These are phyloP conservation scores for Amorpha juglandis DNA, from an alignment of 2,888 invertebrate genomes.

Conservation along the genomic window DNA sequence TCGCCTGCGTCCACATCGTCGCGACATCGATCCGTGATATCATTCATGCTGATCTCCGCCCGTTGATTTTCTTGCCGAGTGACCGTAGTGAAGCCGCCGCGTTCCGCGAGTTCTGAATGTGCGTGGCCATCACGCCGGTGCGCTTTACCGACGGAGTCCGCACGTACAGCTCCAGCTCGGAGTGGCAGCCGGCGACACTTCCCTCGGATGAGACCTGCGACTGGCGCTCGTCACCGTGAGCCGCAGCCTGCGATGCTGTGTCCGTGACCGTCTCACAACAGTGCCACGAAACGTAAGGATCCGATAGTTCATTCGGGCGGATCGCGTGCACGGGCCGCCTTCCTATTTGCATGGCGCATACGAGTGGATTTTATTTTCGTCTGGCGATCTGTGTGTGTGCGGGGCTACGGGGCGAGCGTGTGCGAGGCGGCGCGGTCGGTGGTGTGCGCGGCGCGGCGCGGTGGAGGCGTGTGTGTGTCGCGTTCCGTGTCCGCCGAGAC, in stretches of 20 bases:
- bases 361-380: constrained; percentile 84
- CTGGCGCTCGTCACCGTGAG: constrained; percentile 66
- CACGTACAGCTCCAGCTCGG: constrained; percentile 72
- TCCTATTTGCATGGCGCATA: constrained; percentile 84
- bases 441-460: constrained; percentile 47
- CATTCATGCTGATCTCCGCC: constrained; percentile 79
- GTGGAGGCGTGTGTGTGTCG: constrained; percentile 58
- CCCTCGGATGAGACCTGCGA: constrained; percentile 72
- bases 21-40: constrained; percentile 65
- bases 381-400: constrained; percentile 75
- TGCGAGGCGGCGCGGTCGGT: constrained; percentile 37
- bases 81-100: constrained; percentile 71
- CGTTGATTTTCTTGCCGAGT: constrained; percentile 78
- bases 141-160: constrained; percentile 74
- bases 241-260: constrained; percentile 80
- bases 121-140: constrained; percentile 72
- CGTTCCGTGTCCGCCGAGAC: constrained; percentile 68
- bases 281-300: constrained; percentile 84
- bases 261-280: constrained; percentile 81
- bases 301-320: constrained; percentile 73
- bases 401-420: constrained; percentile 52
- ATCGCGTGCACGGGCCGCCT: constrained; percentile 72
- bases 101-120: constrained; percentile 79
- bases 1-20: constrained; percentile 43
- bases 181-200: constrained; percentile 62